phyloP scores from a whole-genome alignment of 2,797 vertebrate species.

The Coreius guichenoti region DNA sequence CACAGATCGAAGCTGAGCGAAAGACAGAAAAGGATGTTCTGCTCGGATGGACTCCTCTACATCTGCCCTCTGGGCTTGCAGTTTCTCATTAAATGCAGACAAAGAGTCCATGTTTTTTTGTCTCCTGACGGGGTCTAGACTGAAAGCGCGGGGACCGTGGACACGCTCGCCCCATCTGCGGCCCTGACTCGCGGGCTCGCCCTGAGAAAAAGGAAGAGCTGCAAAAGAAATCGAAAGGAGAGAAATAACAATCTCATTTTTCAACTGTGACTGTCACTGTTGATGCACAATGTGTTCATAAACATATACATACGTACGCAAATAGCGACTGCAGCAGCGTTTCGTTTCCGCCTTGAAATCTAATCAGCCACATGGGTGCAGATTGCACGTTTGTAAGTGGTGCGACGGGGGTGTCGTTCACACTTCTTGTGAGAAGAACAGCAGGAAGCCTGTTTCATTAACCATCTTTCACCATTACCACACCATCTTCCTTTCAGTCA shows the following conservation, averaged over 20 bases:
- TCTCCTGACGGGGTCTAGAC: constrained; percentile 54
- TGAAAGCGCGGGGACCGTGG: constrained; percentile 36
- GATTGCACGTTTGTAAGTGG: constrained; percentile 55
- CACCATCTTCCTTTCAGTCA: not conserved
- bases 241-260: constrained; percentile 19
- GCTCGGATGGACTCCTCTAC: constrained; percentile 52
- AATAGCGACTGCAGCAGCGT: not conserved
- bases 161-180: constrained; percentile 53
- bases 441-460: constrained; percentile 54
- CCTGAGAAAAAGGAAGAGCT: constrained; percentile 35
- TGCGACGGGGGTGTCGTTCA: constrained; percentile 53
- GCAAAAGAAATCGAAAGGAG: constrained; percentile 25
- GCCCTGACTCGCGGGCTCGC: constrained; percentile 43
- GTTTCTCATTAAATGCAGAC: constrained; percentile 64
- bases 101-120: constrained; percentile 54
- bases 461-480: constrained; percentile 39
- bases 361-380: constrained; percentile 54
- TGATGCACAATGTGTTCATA: constrained; percentile 24
- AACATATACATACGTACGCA: not conserved
- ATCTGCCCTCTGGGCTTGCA: constrained; percentile 56
- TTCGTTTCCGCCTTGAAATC: constrained; percentile 19
- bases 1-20: constrained; percentile 42
- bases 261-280: constrained; percentile 40
- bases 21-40: constrained; percentile 55
- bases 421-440: constrained; percentile 54